phyloP scores from a whole-genome alignment of 2,113 vertebrate genomes.

The Eulemur rufifrons region DNA sequence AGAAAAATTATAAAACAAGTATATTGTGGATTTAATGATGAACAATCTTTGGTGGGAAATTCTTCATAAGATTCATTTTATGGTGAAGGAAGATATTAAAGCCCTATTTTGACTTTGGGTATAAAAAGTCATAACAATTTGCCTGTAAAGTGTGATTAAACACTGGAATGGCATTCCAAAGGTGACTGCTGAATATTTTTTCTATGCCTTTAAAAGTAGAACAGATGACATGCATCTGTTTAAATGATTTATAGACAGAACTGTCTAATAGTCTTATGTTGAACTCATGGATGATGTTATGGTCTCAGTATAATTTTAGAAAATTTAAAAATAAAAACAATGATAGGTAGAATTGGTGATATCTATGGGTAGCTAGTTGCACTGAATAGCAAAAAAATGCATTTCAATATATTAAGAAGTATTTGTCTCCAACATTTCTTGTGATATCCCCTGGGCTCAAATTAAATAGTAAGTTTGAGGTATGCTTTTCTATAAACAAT shows the following conservation, averaged over 20 bases:
- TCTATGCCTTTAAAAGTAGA: neutral
- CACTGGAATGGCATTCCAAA: neutral
- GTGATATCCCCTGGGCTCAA: neutral
- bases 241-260: neutral
- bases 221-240: neutral
- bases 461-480: neutral
- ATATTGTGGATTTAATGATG: neutral
- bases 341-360: neutral
- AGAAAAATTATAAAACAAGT: neutral
- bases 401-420: neutral
- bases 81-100: neutral
- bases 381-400: neutral
- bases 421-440: neutral
- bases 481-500: neutral
- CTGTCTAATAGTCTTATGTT: neutral
- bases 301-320: neutral
- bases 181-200: neutral
- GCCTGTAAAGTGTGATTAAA: neutral
- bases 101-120: neutral
- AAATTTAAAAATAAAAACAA: neutral
- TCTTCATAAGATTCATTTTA: neutral
- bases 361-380: neutral
- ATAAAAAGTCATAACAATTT: neutral
- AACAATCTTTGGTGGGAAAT: neutral
- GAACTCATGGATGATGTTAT: neutral